Evolutionary conservation across 2,888 invertebrate genomes (phyloP).

Genomic region (Agriopis leucophaearia): DNA sequence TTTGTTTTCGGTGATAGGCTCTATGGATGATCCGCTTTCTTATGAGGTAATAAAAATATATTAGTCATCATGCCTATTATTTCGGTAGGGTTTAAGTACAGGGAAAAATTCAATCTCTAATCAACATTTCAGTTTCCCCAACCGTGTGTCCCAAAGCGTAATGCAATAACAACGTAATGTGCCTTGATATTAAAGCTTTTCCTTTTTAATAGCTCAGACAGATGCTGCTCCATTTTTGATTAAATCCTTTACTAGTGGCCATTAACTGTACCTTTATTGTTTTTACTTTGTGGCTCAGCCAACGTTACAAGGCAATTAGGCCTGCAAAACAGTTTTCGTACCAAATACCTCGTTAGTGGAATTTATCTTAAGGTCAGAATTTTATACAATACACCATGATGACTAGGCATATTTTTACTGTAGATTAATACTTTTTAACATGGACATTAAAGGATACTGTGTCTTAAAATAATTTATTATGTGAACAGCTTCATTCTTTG

Average conservation of each 20-base stretch:
- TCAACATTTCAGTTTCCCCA: slow-evolving; percentile 4
- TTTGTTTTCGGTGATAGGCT: no score
- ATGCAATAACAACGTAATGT: slow-evolving; percentile 71
- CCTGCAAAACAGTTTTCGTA: slow-evolving; percentile 1
- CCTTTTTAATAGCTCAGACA: slow-evolving; percentile 69
- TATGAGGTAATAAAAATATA: no score
- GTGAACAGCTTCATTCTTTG: no score
- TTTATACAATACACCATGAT: neutral
- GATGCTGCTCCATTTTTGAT: slow-evolving; percentile 71
- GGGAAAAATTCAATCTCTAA: no score
- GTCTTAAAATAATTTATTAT: no score
- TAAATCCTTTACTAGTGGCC: slow-evolving; percentile 64
- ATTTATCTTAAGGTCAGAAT: neutral
- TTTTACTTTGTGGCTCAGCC: slow-evolving; percentile 30
- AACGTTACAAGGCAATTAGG: slow-evolving; percentile 18
- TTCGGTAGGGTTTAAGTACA: no score
- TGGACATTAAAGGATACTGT: no score
- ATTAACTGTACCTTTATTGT: slow-evolving; percentile 59
- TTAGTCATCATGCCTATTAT: no score
- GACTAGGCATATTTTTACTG: no score
- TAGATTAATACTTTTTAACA: no score
- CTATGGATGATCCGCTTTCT: no score
- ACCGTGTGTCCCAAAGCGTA: slow-evolving; percentile 58
- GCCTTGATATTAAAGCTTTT: slow-evolving; percentile 71
- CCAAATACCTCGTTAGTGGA: neutral